Conservation (phyloP, 2,888 invertebrate genomes). For the Cephonodes hylas region DNA sequence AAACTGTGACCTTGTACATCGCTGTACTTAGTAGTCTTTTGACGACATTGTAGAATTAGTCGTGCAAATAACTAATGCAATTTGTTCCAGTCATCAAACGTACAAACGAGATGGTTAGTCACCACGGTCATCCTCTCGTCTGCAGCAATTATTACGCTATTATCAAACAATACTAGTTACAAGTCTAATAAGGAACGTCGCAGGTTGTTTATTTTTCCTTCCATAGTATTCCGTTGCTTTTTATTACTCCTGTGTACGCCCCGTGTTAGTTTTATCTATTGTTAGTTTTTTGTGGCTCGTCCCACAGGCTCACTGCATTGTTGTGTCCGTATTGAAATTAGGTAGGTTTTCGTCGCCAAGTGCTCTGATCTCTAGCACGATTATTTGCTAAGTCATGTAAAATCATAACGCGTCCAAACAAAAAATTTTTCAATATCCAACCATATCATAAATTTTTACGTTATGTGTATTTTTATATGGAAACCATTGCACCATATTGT, state of each 20-base stretch:
- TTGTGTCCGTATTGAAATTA: background rate
- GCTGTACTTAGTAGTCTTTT: background rate
- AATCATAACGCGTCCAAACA: too few species aligned
- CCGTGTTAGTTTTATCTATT: constrained; percentile 22
- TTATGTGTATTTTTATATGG: background rate
- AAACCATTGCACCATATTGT: background rate
- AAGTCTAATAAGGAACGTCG: constrained; percentile 49
- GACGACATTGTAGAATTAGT: background rate
- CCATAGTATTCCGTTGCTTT: constrained; percentile 14
- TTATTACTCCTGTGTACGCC: constrained; percentile 21
- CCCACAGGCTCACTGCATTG: background rate
- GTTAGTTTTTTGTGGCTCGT: constrained; percentile 10
- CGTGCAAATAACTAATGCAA: constrained; percentile 25
- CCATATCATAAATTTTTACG: background rate
- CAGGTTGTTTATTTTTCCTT: constrained; percentile 16
- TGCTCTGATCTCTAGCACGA: background rate
- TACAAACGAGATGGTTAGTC: constrained; percentile 33
- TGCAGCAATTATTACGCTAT: constrained; percentile 54
- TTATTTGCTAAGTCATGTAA: too few species aligned
- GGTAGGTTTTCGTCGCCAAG: background rate
- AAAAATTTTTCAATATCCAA: too few species aligned
- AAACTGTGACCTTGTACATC: background rate
- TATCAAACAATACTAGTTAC: constrained; percentile 48
- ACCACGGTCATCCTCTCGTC: constrained; percentile 32
- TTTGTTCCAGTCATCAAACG: constrained; percentile 28